Evolutionary conservation across 2,888 invertebrate species (phyloP), one percentile per base, ranked within the genome.

Genomic region (Zygothrica quintamaculata): DNA sequence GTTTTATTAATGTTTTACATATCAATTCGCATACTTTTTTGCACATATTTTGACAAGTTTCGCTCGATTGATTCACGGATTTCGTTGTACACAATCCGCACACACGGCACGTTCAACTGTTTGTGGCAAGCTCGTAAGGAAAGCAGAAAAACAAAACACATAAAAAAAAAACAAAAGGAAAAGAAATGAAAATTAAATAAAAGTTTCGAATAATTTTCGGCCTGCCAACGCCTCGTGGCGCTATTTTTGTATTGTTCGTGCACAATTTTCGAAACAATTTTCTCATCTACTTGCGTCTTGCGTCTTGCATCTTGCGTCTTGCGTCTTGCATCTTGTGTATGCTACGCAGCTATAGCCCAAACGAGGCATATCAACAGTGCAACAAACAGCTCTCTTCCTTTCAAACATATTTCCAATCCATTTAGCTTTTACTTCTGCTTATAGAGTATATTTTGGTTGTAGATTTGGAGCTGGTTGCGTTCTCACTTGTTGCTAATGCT

Each of bases 231-330:
- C 65, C 73, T 65, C 74, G 74, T 73, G 67, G 62, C 76, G 65
- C 78, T 79, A 82, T 79, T 68, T 71, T 74, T 31, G 74, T 74
- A 52, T 74, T 56, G 66, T 53, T 67, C 66, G 64, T 65, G 66
- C 72, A 82, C 79, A 77, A 77, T 79, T 82, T 79, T 82, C 65
- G 74, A 79, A 81, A 81, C 65, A 61, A 60, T 79, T 80, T 72
- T 74, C 57, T 47, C 62, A 50, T 42, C 57, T 53, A 48, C 59
- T 44, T n/a, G n/a, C n/a, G n/a, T n/a, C n/a, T n/a, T n/a, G n/a
- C n/a, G n/a, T n/a, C n/a, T n/a, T n/a, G n/a, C n/a, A n/a, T n/a
- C n/a, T n/a, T n/a, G n/a, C n/a, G n/a, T n/a, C n/a, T n/a, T n/a
- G n/a, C n/a, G n/a, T n/a, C 8, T 52, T 36, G 48, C 29, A 16